Percentiles rank a stretch among this genome's conserved stretches.
Conservation (phyloP, 2,888 invertebrate species). For the Andrena trimmerana region DNA sequence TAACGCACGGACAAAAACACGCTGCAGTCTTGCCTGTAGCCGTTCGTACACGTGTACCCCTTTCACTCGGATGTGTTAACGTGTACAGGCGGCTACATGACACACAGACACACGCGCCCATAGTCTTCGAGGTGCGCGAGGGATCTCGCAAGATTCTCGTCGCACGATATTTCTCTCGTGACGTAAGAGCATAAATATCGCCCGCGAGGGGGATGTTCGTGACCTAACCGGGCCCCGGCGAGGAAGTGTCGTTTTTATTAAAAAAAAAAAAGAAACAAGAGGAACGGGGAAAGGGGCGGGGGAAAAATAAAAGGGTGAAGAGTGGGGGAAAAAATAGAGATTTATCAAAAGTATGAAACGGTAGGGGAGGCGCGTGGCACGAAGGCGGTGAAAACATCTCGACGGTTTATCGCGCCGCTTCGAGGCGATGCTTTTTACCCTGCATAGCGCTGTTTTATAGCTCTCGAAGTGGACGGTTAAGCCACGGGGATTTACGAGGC, state of each 20-base stretch:
- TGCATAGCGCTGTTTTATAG: slow-evolving; percentile 59
- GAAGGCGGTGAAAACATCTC: slow-evolving; percentile 59
- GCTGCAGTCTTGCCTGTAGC: slow-evolving; percentile 29
- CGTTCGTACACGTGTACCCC: background rate
- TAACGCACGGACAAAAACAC: slow-evolving; percentile 72
- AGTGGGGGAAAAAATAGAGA: slow-evolving; percentile 47
- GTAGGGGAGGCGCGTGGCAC: slow-evolving; percentile 41
- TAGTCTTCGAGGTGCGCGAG: slow-evolving; percentile 4
- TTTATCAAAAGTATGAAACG: slow-evolving; percentile 67
- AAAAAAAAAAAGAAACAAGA: slow-evolving; percentile 41
- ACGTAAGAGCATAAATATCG: slow-evolving; percentile 73
- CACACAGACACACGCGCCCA: background rate
- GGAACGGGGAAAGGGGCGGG: background rate
- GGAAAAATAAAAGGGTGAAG: background rate
- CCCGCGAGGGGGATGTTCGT: slow-evolving; percentile 67
- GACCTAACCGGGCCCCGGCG: slow-evolving; percentile 55
- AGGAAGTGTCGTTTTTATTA: slow-evolving; percentile 66
- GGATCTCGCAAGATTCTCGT: slow-evolving; percentile 63
- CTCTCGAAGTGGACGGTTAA: slow-evolving; percentile 46
- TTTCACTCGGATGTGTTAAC: background rate
- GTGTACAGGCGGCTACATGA: background rate
- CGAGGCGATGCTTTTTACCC: slow-evolving; percentile 51
- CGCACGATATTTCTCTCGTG: slow-evolving; percentile 72
- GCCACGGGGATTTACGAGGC: slow-evolving; percentile 50
- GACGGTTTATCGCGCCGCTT: slow-evolving; percentile 63